Conservation (phyloP, 2,888 invertebrate species). For the Merodon equestris region DNA sequence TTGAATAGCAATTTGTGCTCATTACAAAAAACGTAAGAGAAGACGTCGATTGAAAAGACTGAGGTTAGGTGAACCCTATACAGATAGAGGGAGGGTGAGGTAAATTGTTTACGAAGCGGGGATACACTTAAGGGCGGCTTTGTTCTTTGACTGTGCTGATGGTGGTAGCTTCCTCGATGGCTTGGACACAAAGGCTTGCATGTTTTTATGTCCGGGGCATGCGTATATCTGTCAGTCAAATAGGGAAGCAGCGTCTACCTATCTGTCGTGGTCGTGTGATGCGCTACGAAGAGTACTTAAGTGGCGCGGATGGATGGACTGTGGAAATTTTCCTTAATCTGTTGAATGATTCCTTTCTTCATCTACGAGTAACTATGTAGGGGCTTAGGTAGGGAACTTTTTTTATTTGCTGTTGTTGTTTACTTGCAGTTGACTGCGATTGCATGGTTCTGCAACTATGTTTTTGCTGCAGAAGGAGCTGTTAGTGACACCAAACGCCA, state of each 20-base stretch:
- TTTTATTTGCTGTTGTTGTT: conserved; percentile 8
- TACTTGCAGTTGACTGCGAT: not conserved
- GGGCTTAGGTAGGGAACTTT: not conserved
- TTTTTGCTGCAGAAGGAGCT: conserved; percentile 25
- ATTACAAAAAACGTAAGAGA: conserved; percentile 47
- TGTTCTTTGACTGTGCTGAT: conserved; percentile 51
- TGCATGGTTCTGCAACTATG: conserved; percentile 32
- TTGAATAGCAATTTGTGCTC: conserved; percentile 68
- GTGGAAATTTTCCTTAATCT: conserved; percentile 50
- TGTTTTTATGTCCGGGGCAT: conserved; percentile 57
- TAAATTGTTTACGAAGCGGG: conserved; percentile 38
- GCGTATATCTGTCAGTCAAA: conserved; percentile 62
- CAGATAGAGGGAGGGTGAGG: conserved; percentile 5
- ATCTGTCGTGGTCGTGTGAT: not conserved
- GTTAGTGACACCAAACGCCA: conserved; percentile 48
- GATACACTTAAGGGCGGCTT: conserved; percentile 63
- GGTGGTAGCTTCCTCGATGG: conserved; percentile 49
- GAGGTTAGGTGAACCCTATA: conserved; percentile 1
- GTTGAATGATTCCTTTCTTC: conserved; percentile 10
- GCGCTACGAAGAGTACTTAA: conserved; percentile 53
- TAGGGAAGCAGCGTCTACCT: conserved; percentile 37
- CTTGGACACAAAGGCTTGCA: conserved; percentile 53
- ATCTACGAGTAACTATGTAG: too few relatives aligned
- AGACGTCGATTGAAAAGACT: conserved; percentile 13
- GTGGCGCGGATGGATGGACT: conserved; percentile 44